A percentile compares a stretch with the other conserved stretches of the same genome.
phyloP scores from a whole-genome alignment of 2,888 invertebrate species.

The Tanypteryx hageni region DNA sequence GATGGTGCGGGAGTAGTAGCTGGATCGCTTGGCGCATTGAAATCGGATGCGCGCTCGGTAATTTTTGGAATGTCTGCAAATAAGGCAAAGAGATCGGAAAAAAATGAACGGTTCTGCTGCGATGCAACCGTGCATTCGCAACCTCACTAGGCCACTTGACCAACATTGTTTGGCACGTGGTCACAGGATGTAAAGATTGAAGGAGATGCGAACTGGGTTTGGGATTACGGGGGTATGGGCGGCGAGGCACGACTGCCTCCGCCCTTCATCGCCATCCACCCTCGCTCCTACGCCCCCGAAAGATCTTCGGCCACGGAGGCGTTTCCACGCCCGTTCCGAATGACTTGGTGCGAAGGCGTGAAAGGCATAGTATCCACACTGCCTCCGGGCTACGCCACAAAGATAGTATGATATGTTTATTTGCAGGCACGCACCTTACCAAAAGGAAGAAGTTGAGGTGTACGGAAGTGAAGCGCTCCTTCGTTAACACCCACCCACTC shows the following conservation, averaged over 20 bases:
- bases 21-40: too few species aligned
- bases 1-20: too few species aligned
- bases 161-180: conserved; percentile 4
- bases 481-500: too few species aligned
- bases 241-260: too few species aligned
- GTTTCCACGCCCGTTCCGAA: neutral
- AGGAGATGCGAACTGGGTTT: neutral
- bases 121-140: neutral
- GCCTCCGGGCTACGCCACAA: neutral
- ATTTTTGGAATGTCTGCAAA: neutral
- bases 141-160: neutral
- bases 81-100: neutral
- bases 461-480: too few species aligned
- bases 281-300: neutral
- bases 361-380: neutral
- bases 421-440: too few species aligned
- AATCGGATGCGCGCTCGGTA: neutral
- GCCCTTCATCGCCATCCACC: neutral
- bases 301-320: neutral
- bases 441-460: too few species aligned
- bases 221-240: neutral
- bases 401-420: too few species aligned
- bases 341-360: neutral
- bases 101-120: neutral
- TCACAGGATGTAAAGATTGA: too few species aligned